These are phyloP conservation scores for Agrilus planipennis DNA, from an alignment of 1,140 invertebrate genomes.

Conservation along the genomic window DNA sequence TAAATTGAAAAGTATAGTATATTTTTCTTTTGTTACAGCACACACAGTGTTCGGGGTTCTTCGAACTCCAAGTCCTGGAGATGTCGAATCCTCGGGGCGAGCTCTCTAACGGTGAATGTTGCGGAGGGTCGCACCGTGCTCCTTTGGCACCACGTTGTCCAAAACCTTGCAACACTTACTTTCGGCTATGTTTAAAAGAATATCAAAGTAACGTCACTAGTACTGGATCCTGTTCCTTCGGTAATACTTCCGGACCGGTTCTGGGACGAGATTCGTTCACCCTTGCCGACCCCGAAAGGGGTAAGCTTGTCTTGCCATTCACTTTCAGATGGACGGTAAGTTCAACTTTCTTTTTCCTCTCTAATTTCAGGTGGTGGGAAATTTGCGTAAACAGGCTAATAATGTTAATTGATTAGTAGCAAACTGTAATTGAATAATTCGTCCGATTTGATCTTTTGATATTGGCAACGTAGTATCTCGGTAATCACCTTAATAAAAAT, in stretches of 20 bases:
- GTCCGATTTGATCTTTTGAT: too few relatives aligned
- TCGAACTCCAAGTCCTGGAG: conserved; percentile 84
- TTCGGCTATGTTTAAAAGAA: conserved; percentile 82
- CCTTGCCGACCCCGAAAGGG: conserved; percentile 60
- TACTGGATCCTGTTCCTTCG: conserved; percentile 77
- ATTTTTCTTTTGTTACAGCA: conserved; percentile 39
- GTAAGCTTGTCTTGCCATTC: conserved; percentile 71
- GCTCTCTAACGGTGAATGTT: conserved; percentile 68
- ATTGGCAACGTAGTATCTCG: too few relatives aligned
- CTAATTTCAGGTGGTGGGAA: too few relatives aligned
- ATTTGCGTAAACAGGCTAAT: too few relatives aligned
- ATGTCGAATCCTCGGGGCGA: conserved; percentile 76
- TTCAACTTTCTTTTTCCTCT: too few relatives aligned
- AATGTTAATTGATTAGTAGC: too few relatives aligned
- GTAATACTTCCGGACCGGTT: conserved; percentile 71
- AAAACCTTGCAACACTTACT: conserved; percentile 66
- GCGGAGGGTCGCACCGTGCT: conserved; percentile 47
- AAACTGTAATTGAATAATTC: too few relatives aligned
- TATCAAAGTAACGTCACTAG: conserved; percentile 76
- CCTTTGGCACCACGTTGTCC: conserved; percentile 40
- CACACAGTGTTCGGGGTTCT: conserved; percentile 67
- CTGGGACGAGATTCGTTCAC: conserved; percentile 81
- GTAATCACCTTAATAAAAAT: too few relatives aligned
- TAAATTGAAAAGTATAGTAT: too few relatives aligned
- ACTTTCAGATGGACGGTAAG: conserved; percentile 86